Conservation (phyloP, 2,797 vertebrate species). For the Propithecus deckenii region DNA sequence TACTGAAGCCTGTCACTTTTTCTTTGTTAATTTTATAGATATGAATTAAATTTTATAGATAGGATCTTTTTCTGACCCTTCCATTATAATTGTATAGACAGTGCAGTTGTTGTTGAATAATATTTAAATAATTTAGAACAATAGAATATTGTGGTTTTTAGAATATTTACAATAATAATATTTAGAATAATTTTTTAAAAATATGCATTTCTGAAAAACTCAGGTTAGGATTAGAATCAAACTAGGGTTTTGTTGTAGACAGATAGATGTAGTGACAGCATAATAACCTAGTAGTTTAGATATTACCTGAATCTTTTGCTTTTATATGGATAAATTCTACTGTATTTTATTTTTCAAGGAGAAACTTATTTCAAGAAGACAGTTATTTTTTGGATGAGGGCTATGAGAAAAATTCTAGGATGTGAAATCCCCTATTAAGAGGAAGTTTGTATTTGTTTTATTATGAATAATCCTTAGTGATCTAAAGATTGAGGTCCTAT, state of each 20-base stretch:
- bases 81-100: background rate
- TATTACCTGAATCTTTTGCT: background rate
- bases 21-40: background rate
- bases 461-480: background rate
- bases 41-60: background rate
- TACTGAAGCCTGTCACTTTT: background rate
- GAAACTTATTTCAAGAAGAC: slow-evolving; percentile 38
- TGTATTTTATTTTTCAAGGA: slow-evolving; percentile 42
- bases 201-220: background rate
- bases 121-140: background rate
- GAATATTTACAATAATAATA: background rate
- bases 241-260: background rate
- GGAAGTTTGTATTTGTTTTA: background rate
- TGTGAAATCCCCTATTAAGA: background rate
- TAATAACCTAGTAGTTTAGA: background rate
- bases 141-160: background rate
- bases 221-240: background rate
- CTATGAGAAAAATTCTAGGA: background rate
- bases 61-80: background rate
- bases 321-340: background rate
- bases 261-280: background rate
- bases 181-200: slow-evolving; percentile 1
- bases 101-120: background rate
- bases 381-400: background rate
- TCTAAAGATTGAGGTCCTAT: background rate